Percentiles rank a stretch among this genome's conserved stretches.
Evolutionary conservation across 2,888 invertebrate species (phyloP).

Genomic region (Aelia acuminata): DNA sequence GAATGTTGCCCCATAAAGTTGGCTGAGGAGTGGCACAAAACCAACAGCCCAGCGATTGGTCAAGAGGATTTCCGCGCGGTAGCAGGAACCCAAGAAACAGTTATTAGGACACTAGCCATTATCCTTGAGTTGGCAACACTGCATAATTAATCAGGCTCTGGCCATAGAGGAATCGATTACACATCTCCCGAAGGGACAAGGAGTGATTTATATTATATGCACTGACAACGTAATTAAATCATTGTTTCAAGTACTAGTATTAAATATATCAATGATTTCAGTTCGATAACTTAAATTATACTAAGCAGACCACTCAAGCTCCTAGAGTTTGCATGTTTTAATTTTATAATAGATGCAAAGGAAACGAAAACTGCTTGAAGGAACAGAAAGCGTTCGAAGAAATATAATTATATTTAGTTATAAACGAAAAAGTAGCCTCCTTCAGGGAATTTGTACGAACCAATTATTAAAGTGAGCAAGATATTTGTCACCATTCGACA

Average conservation of each 20-base stretch:
- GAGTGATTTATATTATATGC: not conserved
- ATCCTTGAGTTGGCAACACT: conserved; percentile 40
- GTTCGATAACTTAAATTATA: too few species aligned
- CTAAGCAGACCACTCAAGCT: too few species aligned
- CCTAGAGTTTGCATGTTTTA: too few species aligned
- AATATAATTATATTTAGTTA: too few species aligned
- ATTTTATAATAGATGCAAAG: too few species aligned
- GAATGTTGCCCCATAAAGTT: not conserved
- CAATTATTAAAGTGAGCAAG: too few species aligned
- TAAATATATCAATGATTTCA: not conserved
- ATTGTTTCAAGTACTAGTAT: not conserved
- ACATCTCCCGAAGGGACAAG: not conserved
- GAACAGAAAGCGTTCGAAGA: too few species aligned
- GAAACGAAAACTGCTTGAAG: too few species aligned
- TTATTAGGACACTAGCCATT: conserved; percentile 33
- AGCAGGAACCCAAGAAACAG: conserved; percentile 24
- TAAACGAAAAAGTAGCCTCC: too few species aligned
- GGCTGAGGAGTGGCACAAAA: not conserved
- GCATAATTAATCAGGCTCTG: conserved; percentile 15
- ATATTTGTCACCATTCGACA: too few species aligned
- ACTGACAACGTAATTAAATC: not conserved
- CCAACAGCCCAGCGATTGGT: not conserved
- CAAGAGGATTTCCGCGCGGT: conserved; percentile 35
- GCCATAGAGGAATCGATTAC: conserved; percentile 24
- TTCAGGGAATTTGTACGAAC: too few species aligned